Evolutionary conservation across 2,888 invertebrate genomes (phyloP).

Genomic region (Iselma pallidipennis): DNA sequence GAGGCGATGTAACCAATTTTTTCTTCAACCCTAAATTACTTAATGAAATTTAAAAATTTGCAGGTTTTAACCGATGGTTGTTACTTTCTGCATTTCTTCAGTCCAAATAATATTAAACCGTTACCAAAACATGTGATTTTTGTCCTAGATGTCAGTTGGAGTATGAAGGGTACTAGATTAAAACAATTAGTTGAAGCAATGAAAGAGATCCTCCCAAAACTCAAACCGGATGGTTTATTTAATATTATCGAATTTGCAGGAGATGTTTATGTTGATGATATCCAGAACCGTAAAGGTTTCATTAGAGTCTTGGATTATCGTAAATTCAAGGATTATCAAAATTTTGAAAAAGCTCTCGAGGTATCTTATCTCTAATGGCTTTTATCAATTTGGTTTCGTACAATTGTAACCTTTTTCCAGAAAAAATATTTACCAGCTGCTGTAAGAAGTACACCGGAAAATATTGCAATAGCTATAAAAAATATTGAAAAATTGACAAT

Average conservation of each 20-base stretch:
- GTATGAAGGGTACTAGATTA: slow-evolving; percentile 70
- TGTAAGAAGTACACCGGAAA: slow-evolving; percentile 58
- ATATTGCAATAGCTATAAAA: slow-evolving; percentile 52
- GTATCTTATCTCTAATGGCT: background rate
- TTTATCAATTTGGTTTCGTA: background rate
- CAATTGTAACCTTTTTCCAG: slow-evolving; percentile 27
- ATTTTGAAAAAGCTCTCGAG: background rate
- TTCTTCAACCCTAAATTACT: background rate
- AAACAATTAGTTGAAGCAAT: slow-evolving; percentile 67
- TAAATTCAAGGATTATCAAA: slow-evolving; percentile 28
- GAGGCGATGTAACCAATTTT: slow-evolving; percentile 59
- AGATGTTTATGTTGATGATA: slow-evolving; percentile 56
- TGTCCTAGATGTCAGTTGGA: slow-evolving; percentile 72
- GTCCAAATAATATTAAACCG: slow-evolving; percentile 62
- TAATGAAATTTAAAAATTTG: slow-evolving; percentile 1
- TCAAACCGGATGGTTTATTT: slow-evolving; percentile 66
- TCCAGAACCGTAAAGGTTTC: slow-evolving; percentile 45
- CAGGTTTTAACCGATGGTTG: slow-evolving; percentile 66
- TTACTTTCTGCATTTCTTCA: slow-evolving; percentile 74
- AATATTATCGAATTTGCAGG: slow-evolving; percentile 67
- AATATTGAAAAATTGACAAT: background rate
- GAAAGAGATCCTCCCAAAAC: slow-evolving; percentile 64
- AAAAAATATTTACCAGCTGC: slow-evolving; percentile 53
- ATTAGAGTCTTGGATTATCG: background rate
- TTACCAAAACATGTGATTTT: slow-evolving; percentile 70